Evolutionary conservation across 2,113 vertebrate species (phyloP).

Genomic region (Oreochromis spilurus): DNA sequence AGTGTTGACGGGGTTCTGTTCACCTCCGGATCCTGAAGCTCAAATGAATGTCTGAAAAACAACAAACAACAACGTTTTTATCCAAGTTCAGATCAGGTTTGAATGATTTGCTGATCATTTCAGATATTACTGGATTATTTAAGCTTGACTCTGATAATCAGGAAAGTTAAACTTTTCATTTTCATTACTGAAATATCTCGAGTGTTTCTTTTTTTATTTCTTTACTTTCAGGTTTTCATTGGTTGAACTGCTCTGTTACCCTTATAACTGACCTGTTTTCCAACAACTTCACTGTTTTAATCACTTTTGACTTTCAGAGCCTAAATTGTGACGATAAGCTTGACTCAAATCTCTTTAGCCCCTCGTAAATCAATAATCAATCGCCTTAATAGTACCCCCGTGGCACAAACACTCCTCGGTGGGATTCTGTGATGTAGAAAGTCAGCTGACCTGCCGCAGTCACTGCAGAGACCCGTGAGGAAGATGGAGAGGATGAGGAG

Average conservation of each 20-base stretch:
- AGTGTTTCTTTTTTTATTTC: neutral
- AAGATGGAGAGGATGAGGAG: conserved; percentile 61
- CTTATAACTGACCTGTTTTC: no score
- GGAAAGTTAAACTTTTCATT: neutral
- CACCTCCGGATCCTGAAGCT: neutral
- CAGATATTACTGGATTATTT: neutral
- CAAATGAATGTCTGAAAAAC: conserved; percentile 49
- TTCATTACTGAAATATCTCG: neutral
- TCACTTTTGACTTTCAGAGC: neutral
- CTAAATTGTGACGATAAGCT: neutral
- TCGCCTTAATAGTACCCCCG: neutral
- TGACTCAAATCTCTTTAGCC: neutral
- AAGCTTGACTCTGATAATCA: neutral
- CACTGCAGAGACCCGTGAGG: conserved; percentile 56
- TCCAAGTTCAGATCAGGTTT: neutral
- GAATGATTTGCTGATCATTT: neutral
- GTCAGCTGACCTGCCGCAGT: conserved; percentile 59
- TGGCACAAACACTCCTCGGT: neutral
- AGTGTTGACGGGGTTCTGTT: conserved; percentile 25
- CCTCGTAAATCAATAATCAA: neutral
- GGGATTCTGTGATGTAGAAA: no score
- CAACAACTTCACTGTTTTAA: neutral
- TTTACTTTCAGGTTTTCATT: neutral
- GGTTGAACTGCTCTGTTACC: neutral
- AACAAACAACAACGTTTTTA: neutral